Evolutionary conservation across 2,797 vertebrate species (phyloP), one percentile per base, ranked within the genome.

Genomic region (Heliangelus exortis): DNA sequence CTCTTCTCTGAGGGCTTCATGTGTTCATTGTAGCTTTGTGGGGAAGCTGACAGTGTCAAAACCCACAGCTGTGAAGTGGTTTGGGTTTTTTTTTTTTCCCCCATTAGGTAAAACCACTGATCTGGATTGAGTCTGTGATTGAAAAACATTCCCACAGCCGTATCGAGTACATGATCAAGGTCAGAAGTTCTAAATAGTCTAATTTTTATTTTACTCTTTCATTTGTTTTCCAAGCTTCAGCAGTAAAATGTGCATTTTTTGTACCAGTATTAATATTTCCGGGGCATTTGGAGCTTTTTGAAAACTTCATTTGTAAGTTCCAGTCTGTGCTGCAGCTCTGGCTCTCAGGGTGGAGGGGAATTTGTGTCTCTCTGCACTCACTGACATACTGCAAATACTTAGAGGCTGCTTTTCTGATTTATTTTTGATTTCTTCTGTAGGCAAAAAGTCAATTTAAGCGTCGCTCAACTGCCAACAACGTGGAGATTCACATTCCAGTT

Each of bases 81-180:
- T 45, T 48, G 11, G 10, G 23, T 50, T 41, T 50, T 73, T 23
- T 50, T 41, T 50, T 73, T 82, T 19, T 61, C 45, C 76, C 76
- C 68, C 80, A 2, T 22, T 90, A 99, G 99, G 99, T 99, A 62
- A 99, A 99, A 96, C 99, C 99, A 3, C 93, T 99, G 95, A 99
- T 99, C 97, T 99, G 99, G 99, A 99, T 99, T 11, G 99, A 99
- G 94, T 99, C 99, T 4, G 99, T 99, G 77, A 99, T 99, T n/a
- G 99, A 99, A 96, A 99, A 99, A 93, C 99, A 99, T 96, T 99
- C 99, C 41, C 99, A 99, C 97, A 99, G 99, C 97, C 98, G 99
- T 76, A 99, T 99, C 2, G 99, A 99, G 97, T 99, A 99, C 98
- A 99, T 99, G 99, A 99, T 99, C 92, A 99, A 99, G 99, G 99